Evolutionary conservation across 2,113 vertebrate genomes (phyloP).

Genomic region (Oreotrochilus melanogaster): DNA sequence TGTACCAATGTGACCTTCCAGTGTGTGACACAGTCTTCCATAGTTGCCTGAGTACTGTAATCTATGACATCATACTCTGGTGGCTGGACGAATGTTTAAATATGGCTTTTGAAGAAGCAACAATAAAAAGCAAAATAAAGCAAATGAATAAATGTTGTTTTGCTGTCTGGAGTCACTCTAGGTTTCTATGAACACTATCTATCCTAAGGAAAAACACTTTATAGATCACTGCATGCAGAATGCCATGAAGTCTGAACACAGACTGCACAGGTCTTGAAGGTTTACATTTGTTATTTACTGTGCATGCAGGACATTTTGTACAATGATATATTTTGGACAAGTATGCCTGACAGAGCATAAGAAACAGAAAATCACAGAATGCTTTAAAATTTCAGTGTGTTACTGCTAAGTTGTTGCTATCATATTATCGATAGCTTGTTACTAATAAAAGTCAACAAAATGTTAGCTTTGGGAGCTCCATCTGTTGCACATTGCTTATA

Average conservation of each 20-base stretch:
- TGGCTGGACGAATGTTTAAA: background rate
- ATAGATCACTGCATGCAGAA: background rate
- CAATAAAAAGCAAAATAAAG: background rate
- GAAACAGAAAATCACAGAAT: background rate
- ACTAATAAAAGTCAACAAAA: conserved; percentile 36
- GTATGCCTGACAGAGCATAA: background rate
- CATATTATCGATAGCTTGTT: background rate
- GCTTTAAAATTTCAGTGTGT: background rate
- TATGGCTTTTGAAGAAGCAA: background rate
- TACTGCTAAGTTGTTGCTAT: background rate
- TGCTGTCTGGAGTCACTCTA: background rate
- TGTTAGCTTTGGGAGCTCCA: background rate
- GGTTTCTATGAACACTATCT: background rate
- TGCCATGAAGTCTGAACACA: background rate
- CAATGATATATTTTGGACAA: background rate
- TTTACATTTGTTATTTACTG: background rate
- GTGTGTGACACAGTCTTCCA: background rate
- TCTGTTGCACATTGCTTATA: background rate
- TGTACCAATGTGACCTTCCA: background rate
- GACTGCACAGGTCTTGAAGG: background rate
- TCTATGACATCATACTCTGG: background rate
- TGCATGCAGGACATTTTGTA: background rate
- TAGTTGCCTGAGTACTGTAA: rapidly evolving
- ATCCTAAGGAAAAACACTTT: background rate
- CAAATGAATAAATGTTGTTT: background rate